Base-by-base conservation (phyloP, 2,888 invertebrate species). In the Emmelina monodactyla region DNA sequence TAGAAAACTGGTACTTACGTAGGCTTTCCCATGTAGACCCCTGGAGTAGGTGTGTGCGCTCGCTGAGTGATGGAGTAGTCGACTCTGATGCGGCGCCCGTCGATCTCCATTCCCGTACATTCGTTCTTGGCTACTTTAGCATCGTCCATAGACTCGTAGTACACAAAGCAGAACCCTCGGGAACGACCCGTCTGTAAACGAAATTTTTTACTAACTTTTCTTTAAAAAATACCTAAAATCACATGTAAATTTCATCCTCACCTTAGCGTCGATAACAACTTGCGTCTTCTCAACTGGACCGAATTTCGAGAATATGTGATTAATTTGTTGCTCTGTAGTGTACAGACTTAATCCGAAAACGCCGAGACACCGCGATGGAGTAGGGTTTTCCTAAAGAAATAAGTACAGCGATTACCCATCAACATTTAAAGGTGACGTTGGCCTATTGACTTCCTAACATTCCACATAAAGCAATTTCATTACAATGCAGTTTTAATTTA, bases 31-130 rank as follows among this genome's bases (percentile, higher is more conserved):
- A 96, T 94, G 61, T 97, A 97, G 49, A 97, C 91, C 37, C 97
- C 97, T 5, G 97, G 97, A 3, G 97, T 98, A 9, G 97, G 97
- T 1, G 97, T 96, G 65, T 97, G 97, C 7, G 97, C 94, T 39
- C 97, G 85, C 71, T 94, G 90, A 28, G 97, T 97, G 53, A 97
- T 95, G 4, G 97, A 97, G 73, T 86, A 97, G 72, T 97, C 97
- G 6, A 97, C 97, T 47, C 97, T 84, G 52, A 97, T 96, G 52
- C 91, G 86, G 37, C 96, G 86, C 0, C 93, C 93, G 70, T 97
- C 96, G 33, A 98, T 91, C 75, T 94, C 94, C 86, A 94, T 91
- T 36, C 97, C 97, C 37, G 90, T 88, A 57, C 95, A 95, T 52
- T 92, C 87, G 55, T 97, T 94, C 79, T 96, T 96, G 5, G 97